Evolutionary conservation across 2,888 invertebrate species (phyloP).

Genomic region (Gnatocerus cornutus): DNA sequence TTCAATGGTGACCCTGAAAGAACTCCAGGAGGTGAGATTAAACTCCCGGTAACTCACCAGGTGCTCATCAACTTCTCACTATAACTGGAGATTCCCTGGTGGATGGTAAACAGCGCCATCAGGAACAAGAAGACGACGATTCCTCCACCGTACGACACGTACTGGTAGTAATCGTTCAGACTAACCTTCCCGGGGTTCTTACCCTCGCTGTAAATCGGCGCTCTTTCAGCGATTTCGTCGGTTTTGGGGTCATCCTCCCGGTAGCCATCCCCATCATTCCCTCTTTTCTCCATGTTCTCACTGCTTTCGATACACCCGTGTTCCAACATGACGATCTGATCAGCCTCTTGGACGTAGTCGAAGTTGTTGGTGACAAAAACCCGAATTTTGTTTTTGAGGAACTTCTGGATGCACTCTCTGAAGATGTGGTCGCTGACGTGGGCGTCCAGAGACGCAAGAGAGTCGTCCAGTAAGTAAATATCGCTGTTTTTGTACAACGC

Average conservation of each 20-base stretch:
- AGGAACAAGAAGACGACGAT: constrained; percentile 16
- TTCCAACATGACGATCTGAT: constrained; percentile 70
- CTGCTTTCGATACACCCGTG: constrained; percentile 42
- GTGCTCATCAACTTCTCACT: constrained; percentile 40
- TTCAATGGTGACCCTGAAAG: constrained; percentile 37
- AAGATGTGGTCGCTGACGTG: constrained; percentile 60
- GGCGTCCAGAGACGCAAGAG: constrained; percentile 60
- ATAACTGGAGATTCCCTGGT: constrained; percentile 21
- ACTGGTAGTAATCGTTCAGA: constrained; percentile 22
- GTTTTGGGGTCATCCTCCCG: neutral
- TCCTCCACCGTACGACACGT: constrained; percentile 37
- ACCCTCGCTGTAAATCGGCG: constrained; percentile 18
- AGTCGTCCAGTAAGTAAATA: constrained; percentile 64
- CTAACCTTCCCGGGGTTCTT: constrained; percentile 39
- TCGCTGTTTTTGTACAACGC: constrained; percentile 63
- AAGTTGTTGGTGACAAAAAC: constrained; percentile 62
- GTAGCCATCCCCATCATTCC: neutral
- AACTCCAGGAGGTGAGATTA: neutral
- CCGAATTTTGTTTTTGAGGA: constrained; percentile 61
- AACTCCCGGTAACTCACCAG: constrained; percentile 22
- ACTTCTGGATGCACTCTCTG: constrained; percentile 60
- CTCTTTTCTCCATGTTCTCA: constrained; percentile 18
- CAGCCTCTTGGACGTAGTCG: constrained; percentile 59
- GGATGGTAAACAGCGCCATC: constrained; percentile 2
- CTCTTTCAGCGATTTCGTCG: neutral